Conservation (phyloP, 2,888 invertebrate species). For the Drosophila pseudotalamancana region DNA sequence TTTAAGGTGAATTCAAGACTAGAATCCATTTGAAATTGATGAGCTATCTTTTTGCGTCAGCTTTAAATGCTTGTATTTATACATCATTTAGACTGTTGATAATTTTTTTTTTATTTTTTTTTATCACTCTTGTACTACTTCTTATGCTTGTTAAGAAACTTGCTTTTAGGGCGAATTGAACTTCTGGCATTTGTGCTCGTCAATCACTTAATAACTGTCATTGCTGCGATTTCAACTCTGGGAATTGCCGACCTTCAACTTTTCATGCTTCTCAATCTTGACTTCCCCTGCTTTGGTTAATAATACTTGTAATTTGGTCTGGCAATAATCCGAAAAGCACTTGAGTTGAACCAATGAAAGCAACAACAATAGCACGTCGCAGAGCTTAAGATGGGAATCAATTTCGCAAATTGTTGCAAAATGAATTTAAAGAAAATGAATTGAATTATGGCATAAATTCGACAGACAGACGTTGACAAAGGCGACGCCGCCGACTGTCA, state of each 20-base stretch:
- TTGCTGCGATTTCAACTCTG: neutral
- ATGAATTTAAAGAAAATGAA: slow-evolving; percentile 64
- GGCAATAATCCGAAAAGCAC: slow-evolving; percentile 46
- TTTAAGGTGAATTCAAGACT: no score
- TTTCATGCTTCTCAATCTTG: slow-evolving; percentile 8
- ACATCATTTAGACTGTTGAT: no score
- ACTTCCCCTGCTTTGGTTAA: slow-evolving; percentile 8
- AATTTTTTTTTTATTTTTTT: no score
- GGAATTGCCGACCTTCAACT: slow-evolving; percentile 1
- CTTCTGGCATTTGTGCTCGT: no score
- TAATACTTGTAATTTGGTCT: slow-evolving; percentile 25
- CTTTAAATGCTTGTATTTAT: no score
- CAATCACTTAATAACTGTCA: neutral
- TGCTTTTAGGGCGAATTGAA: no score
- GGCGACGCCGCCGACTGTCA: slow-evolving; percentile 42
- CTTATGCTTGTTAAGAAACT: no score
- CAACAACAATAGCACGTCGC: slow-evolving; percentile 8
- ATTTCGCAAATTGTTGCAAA: slow-evolving; percentile 49
- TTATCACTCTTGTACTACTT: slow-evolving; percentile 15
- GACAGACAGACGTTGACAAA: slow-evolving; percentile 32
- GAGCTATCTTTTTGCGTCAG: no score
- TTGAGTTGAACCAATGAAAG: slow-evolving; percentile 51
- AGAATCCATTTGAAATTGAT: no score
- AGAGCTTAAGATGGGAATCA: slow-evolving; percentile 44
- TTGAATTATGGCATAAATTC: slow-evolving; percentile 67